A percentile compares a stretch with the other conserved stretches of the same genome.
Conservation (phyloP, 2,888 invertebrate genomes). For the Drepana falcataria region DNA sequence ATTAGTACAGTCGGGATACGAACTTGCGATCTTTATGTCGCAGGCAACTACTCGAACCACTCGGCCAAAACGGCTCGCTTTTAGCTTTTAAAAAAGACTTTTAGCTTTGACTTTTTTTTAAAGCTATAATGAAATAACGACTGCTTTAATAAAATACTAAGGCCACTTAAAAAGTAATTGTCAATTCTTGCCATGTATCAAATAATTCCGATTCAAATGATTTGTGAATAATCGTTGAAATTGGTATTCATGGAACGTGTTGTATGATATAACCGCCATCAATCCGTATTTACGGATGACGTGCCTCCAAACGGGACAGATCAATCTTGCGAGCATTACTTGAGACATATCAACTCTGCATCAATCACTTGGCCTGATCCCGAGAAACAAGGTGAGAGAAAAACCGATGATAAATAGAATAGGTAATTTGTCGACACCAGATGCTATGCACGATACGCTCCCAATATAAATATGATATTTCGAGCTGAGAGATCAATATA, state of each 20-base stretch:
- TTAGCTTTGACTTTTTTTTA: no score
- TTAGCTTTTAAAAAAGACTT: no score
- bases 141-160: no score
- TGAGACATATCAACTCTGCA: constrained; percentile 53
- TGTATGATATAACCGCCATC: constrained; percentile 2
- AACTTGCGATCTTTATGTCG: no score
- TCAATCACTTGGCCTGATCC: constrained; percentile 59
- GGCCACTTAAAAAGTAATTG: no score
- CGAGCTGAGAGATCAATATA: background rate
- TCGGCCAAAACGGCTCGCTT: no score
- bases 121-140: no score
- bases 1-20: no score
- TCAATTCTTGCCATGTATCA: no score
- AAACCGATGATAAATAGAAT: constrained; percentile 45
- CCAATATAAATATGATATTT: background rate
- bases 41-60: no score
- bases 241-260: constrained; percentile 2
- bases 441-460: constrained; percentile 14
- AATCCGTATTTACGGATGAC: constrained; percentile 2
- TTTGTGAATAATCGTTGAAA: background rate
- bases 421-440: constrained; percentile 46
- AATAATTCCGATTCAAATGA: background rate
- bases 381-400: constrained; percentile 48
- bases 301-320: constrained; percentile 32
- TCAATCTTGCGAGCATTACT: constrained; percentile 62